phyloP scores from a whole-genome alignment of 2,888 invertebrate genomes.

The Drosophila anomalipes region DNA sequence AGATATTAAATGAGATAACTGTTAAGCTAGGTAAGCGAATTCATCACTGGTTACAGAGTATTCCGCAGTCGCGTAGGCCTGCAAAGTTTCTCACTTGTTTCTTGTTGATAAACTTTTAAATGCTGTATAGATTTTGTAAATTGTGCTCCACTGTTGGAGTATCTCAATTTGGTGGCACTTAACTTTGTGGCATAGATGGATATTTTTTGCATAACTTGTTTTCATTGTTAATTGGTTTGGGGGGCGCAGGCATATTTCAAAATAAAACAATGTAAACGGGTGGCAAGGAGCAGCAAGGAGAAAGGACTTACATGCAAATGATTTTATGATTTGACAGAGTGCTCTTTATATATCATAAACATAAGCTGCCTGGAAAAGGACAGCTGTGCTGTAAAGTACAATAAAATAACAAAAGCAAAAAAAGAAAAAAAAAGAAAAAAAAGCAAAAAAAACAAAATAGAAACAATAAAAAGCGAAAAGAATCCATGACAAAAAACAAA shows the following conservation, averaged over 20 bases:
- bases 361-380: constrained; percentile 38
- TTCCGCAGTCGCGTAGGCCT: neutral
- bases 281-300: neutral
- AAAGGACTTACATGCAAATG: constrained; percentile 54
- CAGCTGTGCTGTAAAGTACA: constrained; percentile 44
- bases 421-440: neutral
- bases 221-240: constrained; percentile 66
- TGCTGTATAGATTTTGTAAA: neutral
- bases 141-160: constrained; percentile 1
- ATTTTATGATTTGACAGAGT: constrained; percentile 40
- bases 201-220: constrained; percentile 22
- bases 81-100: neutral
- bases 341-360: neutral
- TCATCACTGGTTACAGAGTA: neutral
- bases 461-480: neutral
- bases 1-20: neutral
- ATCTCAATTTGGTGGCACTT: constrained; percentile 2
- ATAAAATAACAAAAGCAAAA: neutral
- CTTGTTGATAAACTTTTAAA: neutral
- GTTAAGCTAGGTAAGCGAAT: neutral
- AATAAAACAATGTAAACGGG: neutral
- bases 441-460: neutral
- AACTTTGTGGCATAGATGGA: neutral
- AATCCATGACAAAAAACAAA: neutral
- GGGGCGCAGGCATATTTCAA: neutral